Evolutionary conservation across 2,797 vertebrate genomes (phyloP), one percentile per base, ranked within the genome.

Genomic region (Arnoldichthys spilopterus): DNA sequence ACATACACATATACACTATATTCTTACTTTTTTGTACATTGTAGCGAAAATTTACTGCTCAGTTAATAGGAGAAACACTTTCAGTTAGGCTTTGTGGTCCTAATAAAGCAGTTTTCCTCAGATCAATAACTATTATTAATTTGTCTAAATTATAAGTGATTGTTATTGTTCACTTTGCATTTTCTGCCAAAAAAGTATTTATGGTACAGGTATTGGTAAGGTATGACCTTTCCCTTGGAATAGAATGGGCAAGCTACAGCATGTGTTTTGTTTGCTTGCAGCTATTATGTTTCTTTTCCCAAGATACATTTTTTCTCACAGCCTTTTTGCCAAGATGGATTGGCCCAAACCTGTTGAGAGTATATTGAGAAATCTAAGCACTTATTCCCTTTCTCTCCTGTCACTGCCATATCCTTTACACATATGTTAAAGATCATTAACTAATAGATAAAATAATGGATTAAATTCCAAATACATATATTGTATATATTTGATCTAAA

Each of bases 281-380:
- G 37, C 37, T 5, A 40, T 40, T 40, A 40, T 9, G 37, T 40
- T 40, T 40, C 73, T 77, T 78, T 69, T 32, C 71, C 72, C 11
- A 45, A 72, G 37, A 70, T 40, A 83, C 43, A 76, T 77, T 85
- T 82, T 45, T 45, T 45, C 43, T 32, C 83, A 85, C 75, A 78
- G 64, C 73, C 28, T 74, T 84, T 78, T 76, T 71, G 61, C 45
- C 83, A 45, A 34, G 13, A 61, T 69, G 72, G 77, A 81, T 89
- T 74, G 34, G 88, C 43, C 81, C 59, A 54, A 70, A 84, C 85
- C 79, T 85, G 86, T 83, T 79, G 63, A 22, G 13, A 66, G 40
- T 49, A 24, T 32, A 75, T 74, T 77, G 43, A 24, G 58, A 68
- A 72, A 61, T 56, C n/a, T 28, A 63, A 53, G 6, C 43, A 45